phyloP scores from a whole-genome alignment of 2,113 vertebrate genomes.

The Herpetotheres cachinnans region DNA sequence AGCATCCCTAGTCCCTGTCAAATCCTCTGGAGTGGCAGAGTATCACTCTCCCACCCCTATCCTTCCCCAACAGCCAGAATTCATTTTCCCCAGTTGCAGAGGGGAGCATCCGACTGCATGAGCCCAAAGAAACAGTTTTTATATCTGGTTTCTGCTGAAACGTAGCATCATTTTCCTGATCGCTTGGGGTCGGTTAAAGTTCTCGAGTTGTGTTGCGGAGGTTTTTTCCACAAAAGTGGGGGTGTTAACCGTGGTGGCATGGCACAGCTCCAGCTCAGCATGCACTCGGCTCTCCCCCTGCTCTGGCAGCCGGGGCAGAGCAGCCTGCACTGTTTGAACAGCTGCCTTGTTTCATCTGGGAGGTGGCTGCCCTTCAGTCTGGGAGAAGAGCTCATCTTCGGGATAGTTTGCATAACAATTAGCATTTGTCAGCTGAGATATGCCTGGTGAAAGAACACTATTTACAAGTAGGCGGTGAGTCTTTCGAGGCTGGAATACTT shows the following conservation, averaged over 20 bases:
- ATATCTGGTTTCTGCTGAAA: neutral
- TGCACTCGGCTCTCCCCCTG: neutral
- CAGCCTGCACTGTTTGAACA: neutral
- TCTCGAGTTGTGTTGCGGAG: neutral
- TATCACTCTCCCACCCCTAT: neutral
- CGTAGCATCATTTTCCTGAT: neutral
- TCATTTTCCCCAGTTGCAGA: neutral
- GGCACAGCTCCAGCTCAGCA: neutral
- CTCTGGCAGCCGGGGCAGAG: neutral
- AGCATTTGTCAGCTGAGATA: constrained; percentile 44
- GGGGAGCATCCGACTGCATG: neutral
- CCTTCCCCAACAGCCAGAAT: neutral
- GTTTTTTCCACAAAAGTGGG: neutral
- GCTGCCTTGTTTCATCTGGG: neutral
- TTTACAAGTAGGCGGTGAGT: neutral
- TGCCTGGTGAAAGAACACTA: constrained; percentile 16
- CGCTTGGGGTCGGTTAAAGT: neutral
- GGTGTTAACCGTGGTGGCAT: constrained; percentile 21
- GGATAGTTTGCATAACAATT: constrained; percentile 47
- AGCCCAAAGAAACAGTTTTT: neutral
- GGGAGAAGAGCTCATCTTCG: constrained; percentile 36
- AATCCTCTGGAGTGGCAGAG: neutral
- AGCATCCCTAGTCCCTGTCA: neutral
- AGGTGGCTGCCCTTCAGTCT: constrained; percentile 18
- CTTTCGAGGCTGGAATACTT: neutral